Evolutionary conservation across 2,888 invertebrate genomes (phyloP).

Genomic region (Parapristionchus giblindavisi): DNA sequence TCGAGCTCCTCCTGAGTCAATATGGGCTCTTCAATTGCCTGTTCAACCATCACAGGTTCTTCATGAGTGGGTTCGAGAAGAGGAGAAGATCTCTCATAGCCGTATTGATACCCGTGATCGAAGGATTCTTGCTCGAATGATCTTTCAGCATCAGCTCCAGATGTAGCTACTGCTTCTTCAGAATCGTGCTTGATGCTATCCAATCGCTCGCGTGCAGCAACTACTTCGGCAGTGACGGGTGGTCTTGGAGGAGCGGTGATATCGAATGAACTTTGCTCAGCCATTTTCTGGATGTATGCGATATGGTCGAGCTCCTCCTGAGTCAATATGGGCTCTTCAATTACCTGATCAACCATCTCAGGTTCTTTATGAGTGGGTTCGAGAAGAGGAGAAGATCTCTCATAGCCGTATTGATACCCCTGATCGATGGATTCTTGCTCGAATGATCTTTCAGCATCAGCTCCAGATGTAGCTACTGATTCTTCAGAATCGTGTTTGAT

Average conservation of each 20-base stretch:
- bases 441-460: conserved; percentile 10
- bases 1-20: conserved; percentile 48
- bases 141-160: conserved; percentile 26
- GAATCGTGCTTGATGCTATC: background rate
- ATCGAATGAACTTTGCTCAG: conserved; percentile 25
- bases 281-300: conserved; percentile 14
- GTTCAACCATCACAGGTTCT: conserved; percentile 6
- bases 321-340: conserved; percentile 6
- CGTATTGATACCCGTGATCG: conserved; percentile 1
- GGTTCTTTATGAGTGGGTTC: background rate
- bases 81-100: conserved; percentile 4
- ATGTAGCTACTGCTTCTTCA: conserved; percentile 12
- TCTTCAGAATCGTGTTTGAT: background rate
- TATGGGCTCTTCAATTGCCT: background rate
- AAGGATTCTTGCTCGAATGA: conserved; percentile 15
- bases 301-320: conserved; percentile 18
- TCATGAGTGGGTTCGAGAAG: conserved; percentile 3
- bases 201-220: background rate
- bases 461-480: conserved; percentile 2
- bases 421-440: conserved; percentile 1
- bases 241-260: conserved; percentile 7
- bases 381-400: conserved; percentile 1
- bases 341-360: background rate
- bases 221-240: background rate
- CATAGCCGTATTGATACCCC: background rate